Evolutionary conservation across 2,888 invertebrate genomes (phyloP).

Genomic region (Congeria kusceri): DNA sequence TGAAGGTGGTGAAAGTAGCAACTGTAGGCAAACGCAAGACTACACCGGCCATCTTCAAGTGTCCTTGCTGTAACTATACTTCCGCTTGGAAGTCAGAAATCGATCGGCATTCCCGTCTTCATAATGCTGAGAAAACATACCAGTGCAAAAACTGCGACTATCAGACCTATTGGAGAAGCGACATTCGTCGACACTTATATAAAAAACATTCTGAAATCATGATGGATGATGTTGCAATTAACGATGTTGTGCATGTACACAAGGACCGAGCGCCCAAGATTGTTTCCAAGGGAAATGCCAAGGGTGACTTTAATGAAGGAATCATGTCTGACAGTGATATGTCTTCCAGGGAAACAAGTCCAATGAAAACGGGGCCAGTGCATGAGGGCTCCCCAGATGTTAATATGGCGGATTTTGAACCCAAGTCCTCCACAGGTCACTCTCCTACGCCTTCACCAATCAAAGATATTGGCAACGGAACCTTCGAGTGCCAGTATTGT

Average conservation of each 20-base stretch:
- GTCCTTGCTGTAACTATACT: constrained; percentile 88
- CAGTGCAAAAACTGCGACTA: constrained; percentile 86
- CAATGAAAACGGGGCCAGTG: constrained; percentile 7
- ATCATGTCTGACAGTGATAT: constrained; percentile 2
- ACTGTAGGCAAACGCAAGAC: constrained; percentile 72
- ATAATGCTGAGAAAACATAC: constrained; percentile 85
- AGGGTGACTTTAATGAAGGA: neutral
- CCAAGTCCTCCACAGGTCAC: constrained; percentile 26
- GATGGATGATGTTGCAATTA: constrained; percentile 68
- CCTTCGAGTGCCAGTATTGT: constrained; percentile 73
- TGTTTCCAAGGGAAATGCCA: constrained; percentile 1
- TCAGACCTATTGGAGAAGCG: constrained; percentile 86
- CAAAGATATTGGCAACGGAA: constrained; percentile 60
- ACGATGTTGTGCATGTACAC: constrained; percentile 67
- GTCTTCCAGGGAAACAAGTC: constrained; percentile 28
- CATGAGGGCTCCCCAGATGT: constrained; percentile 39
- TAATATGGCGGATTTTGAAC: constrained; percentile 37
- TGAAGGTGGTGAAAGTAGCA: constrained; percentile 71
- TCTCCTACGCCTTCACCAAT: constrained; percentile 63
- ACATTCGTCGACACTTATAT: constrained; percentile 86
- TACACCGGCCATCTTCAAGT: constrained; percentile 87
- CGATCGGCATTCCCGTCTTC: constrained; percentile 86
- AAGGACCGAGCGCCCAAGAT: constrained; percentile 20
- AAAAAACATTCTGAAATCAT: constrained; percentile 85
- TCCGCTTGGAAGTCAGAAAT: constrained; percentile 86